Evolutionary conservation across 2,888 invertebrate species (phyloP).

Genomic region (Globia sparganii): DNA sequence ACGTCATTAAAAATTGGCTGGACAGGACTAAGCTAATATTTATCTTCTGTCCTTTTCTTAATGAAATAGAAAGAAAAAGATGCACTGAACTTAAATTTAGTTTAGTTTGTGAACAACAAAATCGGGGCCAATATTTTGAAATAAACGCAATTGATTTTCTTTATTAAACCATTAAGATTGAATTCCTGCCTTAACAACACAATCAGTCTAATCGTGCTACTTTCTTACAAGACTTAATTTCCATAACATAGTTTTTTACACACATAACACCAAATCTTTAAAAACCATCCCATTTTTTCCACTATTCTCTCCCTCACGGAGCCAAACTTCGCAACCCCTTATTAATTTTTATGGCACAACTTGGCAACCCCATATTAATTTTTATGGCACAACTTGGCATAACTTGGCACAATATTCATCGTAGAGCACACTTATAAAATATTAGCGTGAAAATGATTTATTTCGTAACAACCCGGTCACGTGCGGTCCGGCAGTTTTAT

Average conservation of each 20-base stretch:
- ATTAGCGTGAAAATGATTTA: slow-evolving; percentile 84
- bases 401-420: slow-evolving; percentile 73
- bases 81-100: no score
- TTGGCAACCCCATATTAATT: slow-evolving; percentile 82
- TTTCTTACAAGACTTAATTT: neutral
- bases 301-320: slow-evolving; percentile 27
- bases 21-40: no score
- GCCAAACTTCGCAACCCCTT: slow-evolving; percentile 67
- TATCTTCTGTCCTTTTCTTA: no score
- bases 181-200: neutral
- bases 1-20: no score
- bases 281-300: slow-evolving; percentile 18
- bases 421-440: slow-evolving; percentile 79
- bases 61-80: no score
- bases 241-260: neutral
- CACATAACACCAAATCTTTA: neutral
- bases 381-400: slow-evolving; percentile 79
- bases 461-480: slow-evolving; percentile 77
- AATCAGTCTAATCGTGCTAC: neutral
- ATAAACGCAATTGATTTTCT: no score
- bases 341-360: slow-evolving; percentile 85
- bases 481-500: slow-evolving; percentile 85
- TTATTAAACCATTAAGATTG: neutral
- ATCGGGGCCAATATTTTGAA: no score
- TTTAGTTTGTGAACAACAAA: no score